Evolutionary conservation across 2,113 vertebrate genomes (phyloP).

Genomic region (Tonatia bakeri): DNA sequence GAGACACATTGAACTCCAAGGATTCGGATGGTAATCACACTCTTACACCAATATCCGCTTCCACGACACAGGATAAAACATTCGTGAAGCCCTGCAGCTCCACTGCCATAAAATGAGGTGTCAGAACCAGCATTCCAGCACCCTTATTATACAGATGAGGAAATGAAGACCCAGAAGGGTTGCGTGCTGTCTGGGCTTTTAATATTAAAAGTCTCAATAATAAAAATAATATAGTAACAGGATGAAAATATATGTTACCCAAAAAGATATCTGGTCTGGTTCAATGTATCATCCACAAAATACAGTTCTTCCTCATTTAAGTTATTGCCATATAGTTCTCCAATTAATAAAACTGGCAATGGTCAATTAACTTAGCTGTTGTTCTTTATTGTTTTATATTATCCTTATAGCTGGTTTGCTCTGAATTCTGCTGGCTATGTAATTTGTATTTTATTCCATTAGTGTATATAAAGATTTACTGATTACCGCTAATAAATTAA

Average conservation of each 20-base stretch:
- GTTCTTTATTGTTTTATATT: conserved; percentile 20
- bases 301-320: conserved; percentile 12
- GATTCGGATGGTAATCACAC: neutral
- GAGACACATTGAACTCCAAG: neutral
- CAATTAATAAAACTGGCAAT: conserved; percentile 62
- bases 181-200: neutral
- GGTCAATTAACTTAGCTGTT: conserved; percentile 37
- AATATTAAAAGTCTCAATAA: neutral
- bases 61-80: neutral
- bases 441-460: conserved; percentile 40
- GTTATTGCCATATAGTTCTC: neutral
- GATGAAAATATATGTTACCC: neutral
- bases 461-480: conserved; percentile 44
- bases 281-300: neutral
- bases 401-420: neutral
- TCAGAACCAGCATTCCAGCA: neutral
- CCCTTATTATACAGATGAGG: neutral
- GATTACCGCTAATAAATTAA: conserved; percentile 65
- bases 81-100: neutral
- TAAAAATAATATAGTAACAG: neutral
- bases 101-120: neutral
- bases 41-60: neutral
- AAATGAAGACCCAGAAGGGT: neutral
- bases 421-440: conserved; percentile 40
- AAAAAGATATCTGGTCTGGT: neutral